phyloP scores from a whole-genome alignment of 2,113 vertebrate species.

The Grantiella picta region DNA sequence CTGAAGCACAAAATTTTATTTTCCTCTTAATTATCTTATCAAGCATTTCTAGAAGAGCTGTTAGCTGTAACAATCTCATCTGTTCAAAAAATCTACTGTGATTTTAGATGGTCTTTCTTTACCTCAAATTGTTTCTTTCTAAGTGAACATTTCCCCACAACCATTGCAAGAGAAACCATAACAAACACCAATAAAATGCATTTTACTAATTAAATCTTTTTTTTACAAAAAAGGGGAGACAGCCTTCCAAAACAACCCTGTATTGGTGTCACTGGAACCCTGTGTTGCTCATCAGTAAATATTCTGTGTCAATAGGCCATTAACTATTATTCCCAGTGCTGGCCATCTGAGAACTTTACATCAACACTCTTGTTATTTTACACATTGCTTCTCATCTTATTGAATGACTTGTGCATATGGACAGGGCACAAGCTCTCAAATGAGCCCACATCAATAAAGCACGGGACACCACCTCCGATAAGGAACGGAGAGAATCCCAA shows the following conservation, averaged over 20 bases:
- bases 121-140: not conserved
- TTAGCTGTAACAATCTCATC: not conserved
- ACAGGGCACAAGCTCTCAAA: slow-evolving; percentile 42
- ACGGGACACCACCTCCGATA: not conserved
- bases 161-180: not conserved
- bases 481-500: not conserved
- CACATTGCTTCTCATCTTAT: slow-evolving; percentile 68
- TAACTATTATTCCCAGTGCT: slow-evolving; percentile 67
- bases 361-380: slow-evolving; percentile 72
- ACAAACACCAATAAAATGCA: not conserved
- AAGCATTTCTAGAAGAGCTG: slow-evolving; percentile 6
- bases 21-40: slow-evolving; percentile 22
- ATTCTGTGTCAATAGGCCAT: slow-evolving; percentile 69
- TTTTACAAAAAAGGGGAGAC: not conserved
- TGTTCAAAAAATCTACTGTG: not conserved
- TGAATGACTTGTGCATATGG: slow-evolving; percentile 58
- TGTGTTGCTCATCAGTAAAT: slow-evolving; percentile 59
- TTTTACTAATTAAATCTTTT: not conserved
- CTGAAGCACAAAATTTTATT: slow-evolving; percentile 41
- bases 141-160: not conserved
- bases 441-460: not conserved
- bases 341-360: slow-evolving; percentile 71
- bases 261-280: slow-evolving; percentile 38
- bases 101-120: not conserved
- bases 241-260: not conserved